Percentiles rank a stretch among this genome's conserved stretches.
Evolutionary conservation across 1,140 invertebrate species (phyloP).

Genomic region (Heliothis subflexa): DNA sequence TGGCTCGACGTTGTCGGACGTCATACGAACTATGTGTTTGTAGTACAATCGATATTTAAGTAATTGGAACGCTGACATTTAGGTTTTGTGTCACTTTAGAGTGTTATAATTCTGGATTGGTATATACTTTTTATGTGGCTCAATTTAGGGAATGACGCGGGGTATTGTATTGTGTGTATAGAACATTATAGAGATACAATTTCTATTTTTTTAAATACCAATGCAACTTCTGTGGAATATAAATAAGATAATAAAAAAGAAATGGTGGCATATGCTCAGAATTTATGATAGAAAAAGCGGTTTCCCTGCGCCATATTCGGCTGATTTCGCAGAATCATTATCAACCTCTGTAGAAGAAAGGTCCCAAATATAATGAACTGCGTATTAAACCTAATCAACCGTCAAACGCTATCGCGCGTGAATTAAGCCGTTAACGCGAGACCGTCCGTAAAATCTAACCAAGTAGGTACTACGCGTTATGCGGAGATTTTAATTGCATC

Average conservation of each 20-base stretch:
- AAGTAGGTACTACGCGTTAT: constrained; percentile 54
- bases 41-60: constrained; percentile 26
- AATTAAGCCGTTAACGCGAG: constrained; percentile 9
- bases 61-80: constrained; percentile 5
- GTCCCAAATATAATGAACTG: background rate
- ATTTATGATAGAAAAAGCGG: no score
- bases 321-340: background rate
- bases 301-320: background rate
- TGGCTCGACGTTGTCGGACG: background rate
- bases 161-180: background rate
- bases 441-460: constrained; percentile 56
- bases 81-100: constrained; percentile 6
- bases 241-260: no score
- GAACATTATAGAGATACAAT: no score
- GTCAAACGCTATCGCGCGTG: constrained; percentile 24
- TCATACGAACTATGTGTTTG: constrained; percentile 11
- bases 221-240: no score
- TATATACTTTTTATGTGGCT: background rate
- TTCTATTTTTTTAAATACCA: no score
- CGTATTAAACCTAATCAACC: constrained; percentile 39
- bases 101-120: constrained; percentile 32
- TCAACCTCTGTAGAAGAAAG: no score
- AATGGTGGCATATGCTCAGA: no score
- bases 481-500: constrained; percentile 66
- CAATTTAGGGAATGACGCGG: constrained; percentile 14